These are phyloP conservation scores for Anthoptus insignis DNA, from an alignment of 2,888 invertebrate species.

Conservation along the genomic window DNA sequence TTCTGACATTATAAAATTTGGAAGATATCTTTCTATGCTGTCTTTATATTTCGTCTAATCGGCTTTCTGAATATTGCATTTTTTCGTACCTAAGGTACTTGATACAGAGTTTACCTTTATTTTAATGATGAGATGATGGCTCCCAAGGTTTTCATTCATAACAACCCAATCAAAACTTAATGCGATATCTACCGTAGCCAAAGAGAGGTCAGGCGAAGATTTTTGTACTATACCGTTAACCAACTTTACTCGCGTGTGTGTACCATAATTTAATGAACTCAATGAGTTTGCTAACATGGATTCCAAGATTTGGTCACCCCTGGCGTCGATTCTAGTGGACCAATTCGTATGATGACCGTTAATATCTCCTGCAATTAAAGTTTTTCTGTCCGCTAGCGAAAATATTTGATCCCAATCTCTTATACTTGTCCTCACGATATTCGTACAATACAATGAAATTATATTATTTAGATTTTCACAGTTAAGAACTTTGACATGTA, in stretches of 20 bases:
- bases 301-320: constrained; percentile 46
- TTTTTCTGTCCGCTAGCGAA: not conserved
- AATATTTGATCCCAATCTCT: constrained; percentile 37
- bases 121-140: constrained; percentile 34
- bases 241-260: constrained; percentile 37
- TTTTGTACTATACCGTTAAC: constrained; percentile 38
- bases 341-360: constrained; percentile 49
- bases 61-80: constrained; percentile 7
- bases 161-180: constrained; percentile 37
- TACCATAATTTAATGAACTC: constrained; percentile 38
- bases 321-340: constrained; percentile 43
- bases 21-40: not conserved
- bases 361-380: constrained; percentile 35
- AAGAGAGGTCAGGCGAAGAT: constrained; percentile 44
- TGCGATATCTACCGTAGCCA: constrained; percentile 33
- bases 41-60: constrained; percentile 9
- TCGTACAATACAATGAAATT: constrained; percentile 31
- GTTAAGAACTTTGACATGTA: not conserved
- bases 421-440: not conserved
- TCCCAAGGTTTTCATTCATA: constrained; percentile 41
- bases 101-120: not conserved
- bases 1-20: not conserved
- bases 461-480: not conserved
- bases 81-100: not conserved
- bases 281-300: constrained; percentile 26